phyloP scores from a whole-genome alignment of 2,888 invertebrate species.

The Epirrhoe alternata region DNA sequence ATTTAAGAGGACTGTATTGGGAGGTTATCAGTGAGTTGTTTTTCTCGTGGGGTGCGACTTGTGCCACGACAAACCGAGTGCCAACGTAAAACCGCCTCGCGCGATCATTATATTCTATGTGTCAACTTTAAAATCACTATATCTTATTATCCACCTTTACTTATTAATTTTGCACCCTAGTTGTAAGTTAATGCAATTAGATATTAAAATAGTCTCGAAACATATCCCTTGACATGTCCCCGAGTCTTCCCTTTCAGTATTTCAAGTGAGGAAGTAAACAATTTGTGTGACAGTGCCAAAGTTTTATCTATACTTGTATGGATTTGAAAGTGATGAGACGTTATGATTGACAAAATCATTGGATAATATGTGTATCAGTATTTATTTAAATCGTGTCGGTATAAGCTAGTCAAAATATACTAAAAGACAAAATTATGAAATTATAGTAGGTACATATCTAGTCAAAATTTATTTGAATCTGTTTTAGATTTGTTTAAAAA shows the following conservation, averaged over 20 bases:
- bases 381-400: conserved; percentile 48
- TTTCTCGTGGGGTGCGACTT: conserved; percentile 55
- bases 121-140: conserved; percentile 52
- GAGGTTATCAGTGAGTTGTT: conserved; percentile 67
- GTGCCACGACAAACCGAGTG: conserved; percentile 75
- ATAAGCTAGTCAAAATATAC: conserved; percentile 80
- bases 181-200: conserved; percentile 70
- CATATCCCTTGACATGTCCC: conserved; percentile 78
- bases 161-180: conserved; percentile 81
- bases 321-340: conserved; percentile 53
- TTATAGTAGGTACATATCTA: conserved; percentile 73
- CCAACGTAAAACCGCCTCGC: conserved; percentile 59
- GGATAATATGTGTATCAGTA: conserved; percentile 52
- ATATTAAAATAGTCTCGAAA: conserved; percentile 63
- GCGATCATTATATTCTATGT: conserved; percentile 40
- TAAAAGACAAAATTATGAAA: conserved; percentile 64
- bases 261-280: conserved; percentile 62
- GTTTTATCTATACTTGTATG: conserved; percentile 63
- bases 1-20: conserved; percentile 75
- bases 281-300: conserved; percentile 79
- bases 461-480: conserved; percentile 78
- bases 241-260: conserved; percentile 81
- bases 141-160: conserved; percentile 65
- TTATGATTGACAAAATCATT: conserved; percentile 58
- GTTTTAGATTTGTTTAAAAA: conserved; percentile 56